These are phyloP conservation scores for Jaculus jaculus DNA, from an alignment of 2,113 vertebrate species.

Conservation along the genomic window DNA sequence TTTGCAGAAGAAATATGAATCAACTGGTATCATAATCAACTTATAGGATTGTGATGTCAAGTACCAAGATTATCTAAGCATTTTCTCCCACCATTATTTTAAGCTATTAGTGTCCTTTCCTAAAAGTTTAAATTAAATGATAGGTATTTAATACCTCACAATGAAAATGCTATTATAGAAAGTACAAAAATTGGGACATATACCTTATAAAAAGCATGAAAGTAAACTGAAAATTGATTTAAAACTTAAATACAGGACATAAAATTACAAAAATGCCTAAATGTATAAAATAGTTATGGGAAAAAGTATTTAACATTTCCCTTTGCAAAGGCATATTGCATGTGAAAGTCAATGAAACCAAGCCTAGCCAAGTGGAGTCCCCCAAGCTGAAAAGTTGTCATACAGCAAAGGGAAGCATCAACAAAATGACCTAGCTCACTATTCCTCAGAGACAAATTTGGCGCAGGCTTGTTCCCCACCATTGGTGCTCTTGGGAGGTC, in stretches of 20 bases:
- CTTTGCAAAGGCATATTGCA: background rate
- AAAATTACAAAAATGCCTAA: background rate
- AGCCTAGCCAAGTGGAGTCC: no score
- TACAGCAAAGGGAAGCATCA: no score
- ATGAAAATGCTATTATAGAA: background rate
- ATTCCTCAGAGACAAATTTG: no score
- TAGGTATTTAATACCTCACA: background rate
- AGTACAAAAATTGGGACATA: background rate
- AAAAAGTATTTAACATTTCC: background rate
- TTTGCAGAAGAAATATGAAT: background rate
- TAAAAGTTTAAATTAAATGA: constrained; percentile 17
- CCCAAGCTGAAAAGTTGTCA: no score
- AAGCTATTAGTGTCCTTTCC: background rate
- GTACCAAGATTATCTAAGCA: background rate
- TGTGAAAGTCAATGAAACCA: background rate
- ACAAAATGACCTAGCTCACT: no score
- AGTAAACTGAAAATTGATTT: background rate
- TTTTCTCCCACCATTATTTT: background rate
- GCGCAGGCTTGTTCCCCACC: no score
- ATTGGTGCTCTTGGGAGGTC: no score
- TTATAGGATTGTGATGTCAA: background rate
- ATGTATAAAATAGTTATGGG: background rate
- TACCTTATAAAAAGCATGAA: background rate
- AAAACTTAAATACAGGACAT: no score
- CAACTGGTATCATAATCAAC: background rate